These are phyloP conservation scores for Drosophila demipolita DNA, from an alignment of 2,888 invertebrate genomes.

Conservation along the genomic window DNA sequence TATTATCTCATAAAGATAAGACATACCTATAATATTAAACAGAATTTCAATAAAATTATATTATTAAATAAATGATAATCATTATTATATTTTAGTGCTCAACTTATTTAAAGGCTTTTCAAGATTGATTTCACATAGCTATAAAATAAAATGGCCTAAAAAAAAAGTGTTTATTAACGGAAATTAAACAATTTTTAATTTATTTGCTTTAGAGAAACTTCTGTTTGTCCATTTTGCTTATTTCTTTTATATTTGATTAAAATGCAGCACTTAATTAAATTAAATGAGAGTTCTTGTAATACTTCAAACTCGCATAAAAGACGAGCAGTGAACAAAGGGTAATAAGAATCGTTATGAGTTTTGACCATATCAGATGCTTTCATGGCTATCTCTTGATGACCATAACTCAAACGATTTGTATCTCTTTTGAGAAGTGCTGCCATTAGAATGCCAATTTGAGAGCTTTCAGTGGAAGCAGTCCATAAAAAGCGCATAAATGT, in stretches of 20 bases:
- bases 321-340: slow-evolving; percentile 27
- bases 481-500: slow-evolving; percentile 78
- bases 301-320: slow-evolving; percentile 52
- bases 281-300: slow-evolving; percentile 47
- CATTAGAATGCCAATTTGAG: slow-evolving; percentile 77
- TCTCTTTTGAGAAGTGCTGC: slow-evolving; percentile 79
- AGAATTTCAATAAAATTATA: neutral
- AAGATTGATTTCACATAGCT: neutral
- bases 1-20: neutral
- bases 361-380: slow-evolving; percentile 70
- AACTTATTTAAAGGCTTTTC: neutral
- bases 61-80: neutral
- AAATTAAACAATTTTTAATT: neutral
- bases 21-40: neutral
- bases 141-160: too few relatives aligned
- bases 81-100: neutral
- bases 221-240: neutral
- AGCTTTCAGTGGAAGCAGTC: slow-evolving; percentile 74
- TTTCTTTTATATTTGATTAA: slow-evolving; percentile 2
- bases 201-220: slow-evolving; percentile 3
- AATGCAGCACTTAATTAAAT: slow-evolving; percentile 28
- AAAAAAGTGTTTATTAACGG: neutral
- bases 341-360: slow-evolving; percentile 68
- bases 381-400: slow-evolving; percentile 53
- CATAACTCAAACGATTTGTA: slow-evolving; percentile 76